Conservation (phyloP, 2,797 vertebrate species). For the Rhinatrema bivittatum region DNA sequence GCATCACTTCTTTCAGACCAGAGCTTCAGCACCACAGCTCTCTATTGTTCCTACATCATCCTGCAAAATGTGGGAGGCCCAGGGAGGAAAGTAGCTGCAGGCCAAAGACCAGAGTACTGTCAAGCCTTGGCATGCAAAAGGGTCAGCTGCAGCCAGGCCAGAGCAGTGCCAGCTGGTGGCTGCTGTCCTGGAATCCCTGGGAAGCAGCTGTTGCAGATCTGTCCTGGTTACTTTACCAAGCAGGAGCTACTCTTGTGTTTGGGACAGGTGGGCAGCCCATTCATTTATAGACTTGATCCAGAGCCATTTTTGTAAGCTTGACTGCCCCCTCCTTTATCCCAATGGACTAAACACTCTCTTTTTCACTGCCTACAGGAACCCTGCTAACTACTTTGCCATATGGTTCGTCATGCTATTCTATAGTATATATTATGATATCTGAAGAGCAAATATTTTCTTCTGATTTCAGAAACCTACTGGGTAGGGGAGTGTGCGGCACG, state of each 20-base stretch:
- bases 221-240: rapidly evolving
- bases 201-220: rapidly evolving
- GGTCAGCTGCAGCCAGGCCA: no score
- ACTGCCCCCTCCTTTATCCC: no score
- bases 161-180: not conserved
- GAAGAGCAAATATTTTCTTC: rapidly evolving
- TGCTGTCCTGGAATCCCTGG: not conserved
- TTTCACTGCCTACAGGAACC: not conserved
- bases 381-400: not conserved
- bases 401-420: not conserved
- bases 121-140: no score
- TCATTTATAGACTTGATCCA: not conserved
- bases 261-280: not conserved
- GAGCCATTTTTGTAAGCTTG: no score
- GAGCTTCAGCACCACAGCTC: no score
- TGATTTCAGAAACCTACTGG: rapidly evolving
- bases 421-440: not conserved
- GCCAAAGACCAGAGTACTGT: no score
- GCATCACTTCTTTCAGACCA: no score
- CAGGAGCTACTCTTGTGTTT: not conserved
- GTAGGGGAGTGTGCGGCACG: no score
- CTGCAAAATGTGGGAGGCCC: no score
- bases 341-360: not conserved
- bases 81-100: no score
- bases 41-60: no score